Percentiles rank a stretch among this genome's conserved stretches.
phyloP scores from a whole-genome alignment of 1,140 invertebrate species.

The Drosophila rufa region DNA sequence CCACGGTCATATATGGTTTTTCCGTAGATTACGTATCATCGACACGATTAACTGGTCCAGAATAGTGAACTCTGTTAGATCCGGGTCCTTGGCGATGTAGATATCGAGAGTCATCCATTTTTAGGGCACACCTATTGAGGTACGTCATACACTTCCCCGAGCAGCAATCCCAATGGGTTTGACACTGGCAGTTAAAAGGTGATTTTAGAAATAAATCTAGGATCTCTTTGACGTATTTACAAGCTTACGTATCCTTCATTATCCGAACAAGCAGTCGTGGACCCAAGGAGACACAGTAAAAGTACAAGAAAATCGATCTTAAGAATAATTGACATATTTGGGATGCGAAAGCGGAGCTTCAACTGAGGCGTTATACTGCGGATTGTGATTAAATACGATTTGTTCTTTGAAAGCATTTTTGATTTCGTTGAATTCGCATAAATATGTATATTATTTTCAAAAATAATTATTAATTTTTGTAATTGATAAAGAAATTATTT shows the following conservation, averaged over 20 bases:
- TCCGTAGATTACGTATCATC: too few relatives aligned
- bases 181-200: slow-evolving; percentile 47
- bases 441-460: too few relatives aligned
- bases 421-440: neutral
- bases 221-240: neutral
- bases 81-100: neutral
- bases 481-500: too few relatives aligned
- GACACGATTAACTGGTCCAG: neutral
- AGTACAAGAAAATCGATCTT: slow-evolving; percentile 3
- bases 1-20: too few relatives aligned
- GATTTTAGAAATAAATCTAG: neutral
- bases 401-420: slow-evolving; percentile 4
- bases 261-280: slow-evolving; percentile 7
- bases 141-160: slow-evolving; percentile 74
- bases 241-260: slow-evolving; percentile 64
- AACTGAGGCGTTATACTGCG: slow-evolving; percentile 38
- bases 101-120: neutral
- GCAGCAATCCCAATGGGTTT: slow-evolving; percentile 72
- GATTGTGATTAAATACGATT: slow-evolving; percentile 11
- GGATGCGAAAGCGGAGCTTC: slow-evolving; percentile 29
- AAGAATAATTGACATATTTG: slow-evolving; percentile 44
- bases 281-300: slow-evolving; percentile 19
- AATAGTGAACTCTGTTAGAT: too few relatives aligned
- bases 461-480: too few relatives aligned
- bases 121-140: slow-evolving; percentile 36